These are phyloP conservation scores for Ennomos fuscantarius DNA, from an alignment of 2,888 invertebrate species.

Conservation along the genomic window DNA sequence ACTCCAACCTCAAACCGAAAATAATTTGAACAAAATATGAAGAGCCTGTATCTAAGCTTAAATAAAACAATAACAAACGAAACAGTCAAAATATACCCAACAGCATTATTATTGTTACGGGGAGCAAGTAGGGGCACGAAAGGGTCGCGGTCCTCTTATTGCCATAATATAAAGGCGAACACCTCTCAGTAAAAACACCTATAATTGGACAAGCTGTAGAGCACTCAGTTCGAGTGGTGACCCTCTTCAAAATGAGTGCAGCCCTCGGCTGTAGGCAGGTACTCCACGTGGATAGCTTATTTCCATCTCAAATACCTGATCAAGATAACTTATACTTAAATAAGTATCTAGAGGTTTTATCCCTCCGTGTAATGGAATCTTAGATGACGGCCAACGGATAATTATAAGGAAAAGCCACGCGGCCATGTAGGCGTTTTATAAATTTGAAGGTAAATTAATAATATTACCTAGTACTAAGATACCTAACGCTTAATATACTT, in stretches of 20 bases:
- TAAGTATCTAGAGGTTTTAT: conserved; percentile 14
- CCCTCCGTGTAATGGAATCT: conserved; percentile 13
- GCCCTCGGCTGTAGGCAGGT: conserved; percentile 48
- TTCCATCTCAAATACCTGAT: conserved; percentile 52
- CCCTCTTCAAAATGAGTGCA: conserved; percentile 71
- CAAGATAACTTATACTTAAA: conserved; percentile 6
- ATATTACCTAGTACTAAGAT: no score
- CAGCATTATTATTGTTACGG: conserved; percentile 22
- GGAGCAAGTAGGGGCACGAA: conserved; percentile 23
- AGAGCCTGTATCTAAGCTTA: conserved; percentile 11
- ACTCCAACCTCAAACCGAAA: background rate
- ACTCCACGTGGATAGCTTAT: conserved; percentile 56
- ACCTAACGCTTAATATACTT: no score
- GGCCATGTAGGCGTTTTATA: background rate
- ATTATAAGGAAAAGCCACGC: conserved; percentile 3
- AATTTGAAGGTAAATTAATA: no score
- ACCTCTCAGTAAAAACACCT: conserved; percentile 68
- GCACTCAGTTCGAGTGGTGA: conserved; percentile 68
- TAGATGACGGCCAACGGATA: conserved; percentile 11
- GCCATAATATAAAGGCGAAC: conserved; percentile 49
- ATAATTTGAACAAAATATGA: conserved; percentile 6
- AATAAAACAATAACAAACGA: conserved; percentile 25
- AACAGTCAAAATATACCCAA: conserved; percentile 19
- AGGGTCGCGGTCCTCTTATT: conserved; percentile 42
- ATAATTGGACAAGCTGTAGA: conserved; percentile 76